Base-by-base conservation (phyloP, 2,888 invertebrate species). In the Biston stratarius region DNA sequence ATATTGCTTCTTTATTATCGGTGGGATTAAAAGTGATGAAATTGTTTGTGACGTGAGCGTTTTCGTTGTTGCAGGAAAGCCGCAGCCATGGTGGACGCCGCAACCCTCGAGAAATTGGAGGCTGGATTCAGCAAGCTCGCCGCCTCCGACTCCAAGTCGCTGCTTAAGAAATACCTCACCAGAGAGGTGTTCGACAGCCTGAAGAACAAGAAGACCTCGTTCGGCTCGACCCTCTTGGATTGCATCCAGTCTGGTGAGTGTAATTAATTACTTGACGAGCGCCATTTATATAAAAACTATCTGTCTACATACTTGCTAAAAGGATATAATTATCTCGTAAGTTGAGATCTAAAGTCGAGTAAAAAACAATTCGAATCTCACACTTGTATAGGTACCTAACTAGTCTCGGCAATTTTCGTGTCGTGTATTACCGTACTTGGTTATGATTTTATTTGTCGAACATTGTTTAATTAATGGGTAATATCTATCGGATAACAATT, bases 101-200 rank as follows among this genome's bases (percentile, higher is more conserved):
- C 96, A 92, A 97, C 97, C 87, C 93, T 97, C 88, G 97, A 98
- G 91, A 98, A 98, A 95, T 95, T 98, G 94, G 98, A 98, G 94
- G 96, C 97, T 90, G 98, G 97, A 84, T 98, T 95, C 95, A 96
- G 96, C 95, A 98, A 98, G 94, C 95, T 98, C 85, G 95, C 96
- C 82, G 96, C 95, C 80, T 97, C 98, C 73, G 97, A 98, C 94
- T 99, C 98, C 91, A 98, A 99, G 94, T 99, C 99, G 70, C 96
- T 99, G 92, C 95, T 99, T 95, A 99, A 99, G 96, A 99, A 99
- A 94, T 97, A 97, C 95, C 96, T 99, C 83, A 97, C 98, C 89
- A 96, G 96, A 94, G 98, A 98, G 85, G 95, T 98, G 70, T 98
- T 99, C 92, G 98, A 99, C 85, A 96, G 96, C 83, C 95, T 98